A percentile compares a stretch with the other conserved stretches of the same genome.
These are phyloP conservation scores for Apogon talboti DNA, from an alignment of 2,797 vertebrate species.

Conservation along the genomic window DNA sequence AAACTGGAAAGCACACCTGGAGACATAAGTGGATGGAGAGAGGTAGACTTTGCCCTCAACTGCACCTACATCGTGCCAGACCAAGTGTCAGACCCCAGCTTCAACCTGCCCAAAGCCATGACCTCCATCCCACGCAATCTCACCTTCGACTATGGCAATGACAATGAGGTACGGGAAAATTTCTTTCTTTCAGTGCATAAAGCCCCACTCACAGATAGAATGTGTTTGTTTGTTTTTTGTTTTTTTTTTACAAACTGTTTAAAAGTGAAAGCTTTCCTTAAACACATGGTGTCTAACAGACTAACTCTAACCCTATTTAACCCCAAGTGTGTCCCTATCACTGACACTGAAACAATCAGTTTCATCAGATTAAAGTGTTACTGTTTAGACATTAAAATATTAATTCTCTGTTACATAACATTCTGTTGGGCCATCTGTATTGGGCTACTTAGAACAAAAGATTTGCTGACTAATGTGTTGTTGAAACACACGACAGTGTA, in stretches of 20 bases:
- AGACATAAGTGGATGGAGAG: conserved; percentile 79
- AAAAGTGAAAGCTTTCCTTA: no score
- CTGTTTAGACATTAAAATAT: conserved; percentile 15
- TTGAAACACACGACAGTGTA: conserved; percentile 15
- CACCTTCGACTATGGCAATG: conserved; percentile 71
- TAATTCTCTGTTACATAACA: conserved; percentile 42
- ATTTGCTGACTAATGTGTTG: conserved; percentile 63
- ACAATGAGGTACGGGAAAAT: conserved; percentile 75
- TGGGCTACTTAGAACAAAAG: conserved; percentile 43
- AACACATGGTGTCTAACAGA: no score
- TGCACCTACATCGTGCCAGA: conserved; percentile 85
- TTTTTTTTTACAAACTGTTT: no score
- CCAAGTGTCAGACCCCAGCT: conserved; percentile 76
- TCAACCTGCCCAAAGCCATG: conserved; percentile 78
- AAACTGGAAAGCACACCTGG: conserved; percentile 72
- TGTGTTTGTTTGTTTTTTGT: no score
- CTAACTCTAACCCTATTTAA: background rate
- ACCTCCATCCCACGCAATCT: conserved; percentile 85
- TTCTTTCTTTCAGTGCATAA: background rate
- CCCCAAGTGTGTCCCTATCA: background rate
- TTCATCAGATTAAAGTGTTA: conserved; percentile 26
- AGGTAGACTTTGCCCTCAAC: conserved; percentile 80
- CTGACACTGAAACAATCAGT: background rate
- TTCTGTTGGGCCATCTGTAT: conserved; percentile 68
- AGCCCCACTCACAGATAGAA: background rate